A percentile compares a stretch with the other conserved stretches of the same genome.
Conservation (phyloP, 1,140 invertebrate species). For the Nasonia vitripennis region DNA sequence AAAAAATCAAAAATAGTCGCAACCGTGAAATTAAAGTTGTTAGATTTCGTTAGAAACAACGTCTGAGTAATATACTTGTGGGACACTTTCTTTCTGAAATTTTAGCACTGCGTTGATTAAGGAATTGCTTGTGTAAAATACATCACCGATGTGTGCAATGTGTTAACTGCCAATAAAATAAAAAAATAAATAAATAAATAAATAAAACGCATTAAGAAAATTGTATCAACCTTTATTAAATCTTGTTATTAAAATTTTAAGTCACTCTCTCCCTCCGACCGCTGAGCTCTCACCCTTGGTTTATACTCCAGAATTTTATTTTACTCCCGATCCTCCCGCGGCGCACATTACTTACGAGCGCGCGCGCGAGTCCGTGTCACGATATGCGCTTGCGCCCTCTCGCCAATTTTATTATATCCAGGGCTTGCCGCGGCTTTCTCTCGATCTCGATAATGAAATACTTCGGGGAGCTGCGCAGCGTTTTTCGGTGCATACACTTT, state of each 20-base stretch:
- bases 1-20: too few species aligned
- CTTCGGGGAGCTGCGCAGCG: constrained; percentile 53
- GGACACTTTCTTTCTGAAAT: not conserved
- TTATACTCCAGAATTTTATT: constrained; percentile 18
- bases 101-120: not conserved
- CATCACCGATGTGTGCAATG: too few species aligned
- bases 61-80: too few species aligned
- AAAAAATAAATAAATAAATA: not conserved
- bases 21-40: too few species aligned
- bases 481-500: constrained; percentile 57
- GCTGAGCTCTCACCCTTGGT: not conserved
- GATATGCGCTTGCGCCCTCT: constrained; percentile 25
- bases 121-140: too few species aligned
- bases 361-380: not conserved
- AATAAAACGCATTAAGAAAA: too few species aligned
- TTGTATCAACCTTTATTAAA: too few species aligned
- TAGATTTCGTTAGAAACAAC: too few species aligned
- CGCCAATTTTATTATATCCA: constrained; percentile 64
- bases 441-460: constrained; percentile 67
- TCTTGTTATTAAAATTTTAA: not conserved
- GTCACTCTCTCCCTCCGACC: not conserved
- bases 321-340: not conserved
- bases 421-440: constrained; percentile 40
- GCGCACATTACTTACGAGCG: constrained; percentile 22
- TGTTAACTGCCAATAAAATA: too few species aligned